Conservation (phyloP, 2,888 invertebrate species). For the Drosophila ezoana region DNA sequence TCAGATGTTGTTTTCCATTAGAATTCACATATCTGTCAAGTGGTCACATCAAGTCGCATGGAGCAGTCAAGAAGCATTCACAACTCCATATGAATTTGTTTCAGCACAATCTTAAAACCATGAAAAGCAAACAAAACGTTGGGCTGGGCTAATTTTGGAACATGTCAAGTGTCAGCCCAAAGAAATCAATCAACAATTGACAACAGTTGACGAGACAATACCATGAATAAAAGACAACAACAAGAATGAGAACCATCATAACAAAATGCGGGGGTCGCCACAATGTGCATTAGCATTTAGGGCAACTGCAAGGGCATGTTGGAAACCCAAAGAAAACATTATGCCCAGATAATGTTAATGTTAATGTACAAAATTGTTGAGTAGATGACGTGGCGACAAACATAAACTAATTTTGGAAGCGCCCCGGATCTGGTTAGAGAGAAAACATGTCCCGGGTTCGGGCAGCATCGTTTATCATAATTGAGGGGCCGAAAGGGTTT, state of each 20-base stretch:
- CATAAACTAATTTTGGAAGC: slow-evolving; percentile 64
- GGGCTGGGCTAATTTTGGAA: slow-evolving; percentile 57
- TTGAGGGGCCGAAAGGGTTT: slow-evolving; percentile 61
- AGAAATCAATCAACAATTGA: slow-evolving; percentile 74
- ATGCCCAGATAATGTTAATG: slow-evolving; percentile 53
- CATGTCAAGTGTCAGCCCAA: slow-evolving; percentile 59
- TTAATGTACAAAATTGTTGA: slow-evolving; percentile 57
- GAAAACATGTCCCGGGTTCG: not conserved
- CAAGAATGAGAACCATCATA: slow-evolving; percentile 17
- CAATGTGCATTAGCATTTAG: slow-evolving; percentile 53
- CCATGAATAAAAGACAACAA: slow-evolving; percentile 29
- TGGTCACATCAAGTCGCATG: slow-evolving; percentile 5
- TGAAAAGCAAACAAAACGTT: slow-evolving; percentile 31
- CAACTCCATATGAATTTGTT: slow-evolving; percentile 32
- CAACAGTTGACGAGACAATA: slow-evolving; percentile 55
- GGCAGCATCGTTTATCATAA: slow-evolving; percentile 70
- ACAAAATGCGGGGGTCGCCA: slow-evolving; percentile 50
- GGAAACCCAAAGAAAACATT: slow-evolving; percentile 25
- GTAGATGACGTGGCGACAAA: slow-evolving; percentile 61
- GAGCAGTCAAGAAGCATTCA: slow-evolving; percentile 2
- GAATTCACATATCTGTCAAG: slow-evolving; percentile 18
- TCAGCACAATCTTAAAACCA: slow-evolving; percentile 30
- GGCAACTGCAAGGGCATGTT: slow-evolving; percentile 17
- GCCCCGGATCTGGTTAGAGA: slow-evolving; percentile 20
- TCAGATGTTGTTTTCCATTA: slow-evolving; percentile 9